Base-by-base conservation (phyloP, 1,140 invertebrate species). In the Vollenhovia emeryi region DNA sequence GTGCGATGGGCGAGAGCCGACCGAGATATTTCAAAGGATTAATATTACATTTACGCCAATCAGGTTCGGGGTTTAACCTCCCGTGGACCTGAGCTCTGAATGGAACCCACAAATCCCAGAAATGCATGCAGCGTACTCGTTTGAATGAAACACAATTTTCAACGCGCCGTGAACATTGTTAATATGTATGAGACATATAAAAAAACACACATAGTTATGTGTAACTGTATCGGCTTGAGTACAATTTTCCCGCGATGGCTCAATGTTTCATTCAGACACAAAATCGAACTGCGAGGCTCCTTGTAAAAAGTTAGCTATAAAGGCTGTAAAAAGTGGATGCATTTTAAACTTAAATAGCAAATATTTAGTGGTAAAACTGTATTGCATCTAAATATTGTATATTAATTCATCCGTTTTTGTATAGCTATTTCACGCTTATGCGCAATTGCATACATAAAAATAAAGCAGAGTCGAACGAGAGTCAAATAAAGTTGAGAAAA, bases 21-120 rank as follows among this genome's bases (percentile, higher is more conserved):
- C 18, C 74, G 74, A 78, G 74, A 78, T 78, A 64, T 64, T 64
- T 64, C 27, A 64, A 3, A 43, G 57, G 74, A 78, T 78, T 78
- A 78, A 78, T 48, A 64, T 74, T 74, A 74, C 33, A 27, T 40
- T 48, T 62, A 21, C 73, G 36, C 55, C 74, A 43, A 76, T 78
- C 74, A 78, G 40, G 11, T 8, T 7, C 40, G 74, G 8, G 33
- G 74, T 62, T 78, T 64, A 64, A 78, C 40, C 57, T 45, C 57
- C 15, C 74, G n/a, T 60, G 13, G 57, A 9, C 18, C n/a, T 64
- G 40, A 64, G 40, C 40, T 48, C 21, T 64, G 18, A 4, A 62
- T 33, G 40, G n/a, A 21, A 62, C 6, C 6, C n/a, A 76, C 18
- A 62, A 75, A 75, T 48, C 48, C 48, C 18, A 64, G 3, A 76